A percentile compares a stretch with the other conserved stretches of the same genome.
Evolutionary conservation across 2,888 invertebrate genomes (phyloP).

Genomic region (Athalia circularis): DNA sequence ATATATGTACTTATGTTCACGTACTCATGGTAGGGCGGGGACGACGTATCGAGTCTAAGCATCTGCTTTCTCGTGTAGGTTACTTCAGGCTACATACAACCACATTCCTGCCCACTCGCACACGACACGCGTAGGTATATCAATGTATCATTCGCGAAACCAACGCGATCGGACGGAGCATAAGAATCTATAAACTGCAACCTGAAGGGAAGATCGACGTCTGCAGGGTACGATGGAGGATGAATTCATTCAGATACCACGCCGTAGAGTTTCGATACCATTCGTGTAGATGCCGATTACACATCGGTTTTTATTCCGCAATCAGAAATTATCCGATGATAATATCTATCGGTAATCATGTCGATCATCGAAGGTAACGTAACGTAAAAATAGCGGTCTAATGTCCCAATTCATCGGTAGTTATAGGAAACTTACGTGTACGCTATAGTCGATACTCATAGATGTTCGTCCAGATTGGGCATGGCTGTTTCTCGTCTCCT

Average conservation of each 20-base stretch:
- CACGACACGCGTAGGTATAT: constrained; percentile 37
- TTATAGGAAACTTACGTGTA: constrained; percentile 42
- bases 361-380: constrained; percentile 3
- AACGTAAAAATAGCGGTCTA: constrained; percentile 18
- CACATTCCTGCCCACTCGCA: constrained; percentile 43
- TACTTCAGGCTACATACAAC: neutral
- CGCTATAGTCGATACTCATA: neutral
- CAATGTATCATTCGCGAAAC: neutral
- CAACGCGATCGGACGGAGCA: neutral
- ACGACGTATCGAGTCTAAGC: constrained; percentile 16
- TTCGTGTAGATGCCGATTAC: too few species aligned
- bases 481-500: constrained; percentile 45
- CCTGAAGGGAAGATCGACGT: too few species aligned
- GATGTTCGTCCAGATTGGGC: constrained; percentile 40
- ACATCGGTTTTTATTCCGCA: too few species aligned
- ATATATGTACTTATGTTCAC: neutral
- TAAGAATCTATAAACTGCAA: too few species aligned
- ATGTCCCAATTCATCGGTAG: constrained; percentile 43
- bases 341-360: too few species aligned
- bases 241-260: too few species aligned
- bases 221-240: too few species aligned
- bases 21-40: neutral
- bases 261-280: too few species aligned
- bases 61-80: constrained; percentile 34
- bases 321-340: too few species aligned